Base-by-base conservation (phyloP, 2,113 vertebrate genomes). In the Thunnus maccoyii region DNA sequence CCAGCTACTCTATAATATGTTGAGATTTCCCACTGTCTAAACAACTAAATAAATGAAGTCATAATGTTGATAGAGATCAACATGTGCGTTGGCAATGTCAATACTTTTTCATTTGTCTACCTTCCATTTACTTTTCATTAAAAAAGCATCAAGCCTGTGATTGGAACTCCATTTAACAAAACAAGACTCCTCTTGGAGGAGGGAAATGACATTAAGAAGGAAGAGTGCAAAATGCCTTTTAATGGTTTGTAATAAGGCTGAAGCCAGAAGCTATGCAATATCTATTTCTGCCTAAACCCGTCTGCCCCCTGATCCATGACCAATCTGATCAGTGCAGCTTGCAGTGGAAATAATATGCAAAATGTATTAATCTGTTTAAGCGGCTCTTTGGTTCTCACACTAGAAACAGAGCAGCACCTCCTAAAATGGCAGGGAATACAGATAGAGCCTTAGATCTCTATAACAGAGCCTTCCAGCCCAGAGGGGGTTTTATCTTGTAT, bases 281-380 rank as follows among this genome's bases (percentile, higher is more conserved):
- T 92, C 85, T 89, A 91, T 93, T 92, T 86, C 88, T 86, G 83
- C 86, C 84, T 72, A 85, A 92, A 89, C 84, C 84, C 77, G 51
- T 88, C 75, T 74, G 84, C 68, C 67, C 77, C 82, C 63, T 91
- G 92, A 93, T 92, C 94, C 91, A 89, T 93, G 87, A 93, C 93
- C 85, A 89, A 90, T 89, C 88, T 89, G 88, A 91, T 93, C 81
- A 86, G 81, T 51, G 82, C 73, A 74, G 87, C 88, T 85, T 92
- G 85, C 82, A 82, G 71, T 78, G 71, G 68, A 83, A 84, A 77
- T 80, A 80, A 86, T 84, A 82, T 73, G 69, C 88, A 78, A 81
- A 88, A 88, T 75, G 79, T 76, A 76, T 76, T 86, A 86, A 88
- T 88, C 80, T 76, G 57, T 87, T 92, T 80, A 77, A 81, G 78